Base-by-base conservation (phyloP, 1,140 invertebrate genomes). In the Agrypnia vestita region DNA sequence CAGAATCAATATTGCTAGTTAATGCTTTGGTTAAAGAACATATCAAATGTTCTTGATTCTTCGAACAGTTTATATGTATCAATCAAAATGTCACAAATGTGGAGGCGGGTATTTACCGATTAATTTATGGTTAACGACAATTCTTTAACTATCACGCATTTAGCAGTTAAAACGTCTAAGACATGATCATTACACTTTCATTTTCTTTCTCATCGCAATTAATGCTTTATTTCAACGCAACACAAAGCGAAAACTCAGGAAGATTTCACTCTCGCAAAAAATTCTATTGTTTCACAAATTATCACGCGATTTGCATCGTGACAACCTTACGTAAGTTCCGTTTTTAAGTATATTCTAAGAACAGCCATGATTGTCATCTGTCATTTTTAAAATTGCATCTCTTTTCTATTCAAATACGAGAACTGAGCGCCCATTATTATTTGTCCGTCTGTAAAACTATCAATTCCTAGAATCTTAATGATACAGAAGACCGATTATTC, bases 221-320 rank as follows among this genome's bases (percentile, higher is more conserved):
- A 21, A 19, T 19, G 17, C 21, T 10, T 59, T 21, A 56, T 56
- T 56, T 56, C 0, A 17, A 17, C 53, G 53, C 11, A 17, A 59
- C 11, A 59, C 17, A 21, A 10, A 19, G 55, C 17, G 17, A 19
- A 19, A 59, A 21, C 55, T 59, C 55, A 56, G n/a, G 55, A 59
- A 59, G 55, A 59, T 59, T 59, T 59, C 55, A 59, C 55, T 59
- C 55, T 19, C 15, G 21, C 55, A 59, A 59, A 59, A 59, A 59
- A 17, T 21, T 9, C 8, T n/a, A 59, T 59, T 59, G 55, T 59
- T 59, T 21, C 10, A 21, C 55, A 59, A 59, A 59, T 59, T 59
- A 59, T 59, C 55, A 59, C 55, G 21, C 55, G 55, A 59, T 19
- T 21, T 21, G 1, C 12, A 59, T 59, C 17, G 55, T 21, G 55